Base-by-base conservation (phyloP, 2,888 invertebrate species). In the Macrosiphum euphorbiae region DNA sequence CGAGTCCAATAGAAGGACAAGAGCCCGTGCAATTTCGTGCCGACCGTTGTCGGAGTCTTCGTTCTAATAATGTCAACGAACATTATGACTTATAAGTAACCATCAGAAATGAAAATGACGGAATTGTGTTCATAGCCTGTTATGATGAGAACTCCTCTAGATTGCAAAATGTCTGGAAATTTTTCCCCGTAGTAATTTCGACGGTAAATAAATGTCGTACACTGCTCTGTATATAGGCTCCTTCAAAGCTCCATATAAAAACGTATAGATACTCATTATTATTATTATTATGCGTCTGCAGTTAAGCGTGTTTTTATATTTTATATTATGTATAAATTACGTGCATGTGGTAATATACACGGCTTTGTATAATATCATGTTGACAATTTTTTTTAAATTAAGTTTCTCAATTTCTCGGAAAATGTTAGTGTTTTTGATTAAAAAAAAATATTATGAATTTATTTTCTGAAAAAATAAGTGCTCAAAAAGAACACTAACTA, bases 1-100 rank as follows among this genome's bases (percentile, higher is more conserved):
- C 67, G 85, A 89, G 93, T 94, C 86, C 90, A 86, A 85, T 67
- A 92, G 61, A 87, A 7, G 13, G 67, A 67, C 89, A 93, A 89
- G 78, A 58, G 61, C 28, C 7, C 41, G 26, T 55, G 41, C 47
- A 50, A 88, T 88, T 52, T 61, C 41, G 61, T 26, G 86, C 10
- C 26, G 47, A 47, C 11, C 28, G 26, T 87, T 50, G 41, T 86
- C n/a, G 44, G 47, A n/a, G 26, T 67, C 50, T 20, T 85, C 47
- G 44, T 86, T n/a, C n/a, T n/a, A n/a, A 58, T 67, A 67, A 20
- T 35, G 20, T 67, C 47, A 20, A 58, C 61, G 5, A 55, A 55
- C 44, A 26, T 61, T n/a, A 88, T 35, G 84, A 87, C 86, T 61
- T 61, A n/a, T 61, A 87, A 92, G 16, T 28, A n/a, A 85, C n/a